phyloP scores from a whole-genome alignment of 2,888 invertebrate genomes.

The Apodemia duryi region DNA sequence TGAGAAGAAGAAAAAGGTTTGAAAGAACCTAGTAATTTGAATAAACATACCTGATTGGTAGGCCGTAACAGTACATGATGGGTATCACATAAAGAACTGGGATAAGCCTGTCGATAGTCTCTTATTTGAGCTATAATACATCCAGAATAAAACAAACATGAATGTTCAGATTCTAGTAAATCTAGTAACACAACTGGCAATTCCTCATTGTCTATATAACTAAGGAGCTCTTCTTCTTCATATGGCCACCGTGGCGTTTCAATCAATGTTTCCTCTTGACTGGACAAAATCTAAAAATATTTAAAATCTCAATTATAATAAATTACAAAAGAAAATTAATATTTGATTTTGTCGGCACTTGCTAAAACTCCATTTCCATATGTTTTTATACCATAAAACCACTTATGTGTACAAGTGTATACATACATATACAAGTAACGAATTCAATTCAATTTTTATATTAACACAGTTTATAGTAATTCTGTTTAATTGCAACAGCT shows the following conservation, averaged over 20 bases:
- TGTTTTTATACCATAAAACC: too few species aligned
- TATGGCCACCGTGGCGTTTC: conserved; percentile 92
- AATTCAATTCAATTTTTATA: not conserved
- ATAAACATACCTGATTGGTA: conserved; percentile 85
- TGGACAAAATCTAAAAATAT: conserved; percentile 36
- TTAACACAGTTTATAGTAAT: conserved; percentile 27
- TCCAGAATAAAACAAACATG: conserved; percentile 93
- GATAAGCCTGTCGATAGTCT: conserved; percentile 91
- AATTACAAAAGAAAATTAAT: too few species aligned
- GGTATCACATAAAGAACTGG: conserved; percentile 87
- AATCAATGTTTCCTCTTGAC: conserved; percentile 82
- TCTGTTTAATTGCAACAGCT: conserved; percentile 22
- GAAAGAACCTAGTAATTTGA: conserved; percentile 22
- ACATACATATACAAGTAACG: too few species aligned
- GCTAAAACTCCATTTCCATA: too few species aligned
- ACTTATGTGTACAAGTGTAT: too few species aligned
- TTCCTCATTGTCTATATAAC: conserved; percentile 94
- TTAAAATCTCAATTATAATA: not conserved
- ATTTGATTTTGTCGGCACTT: conserved; percentile 3
- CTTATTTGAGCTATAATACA: conserved; percentile 95
- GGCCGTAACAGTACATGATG: conserved; percentile 93
- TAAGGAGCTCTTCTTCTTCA: conserved; percentile 92
- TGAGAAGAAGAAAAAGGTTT: not conserved
- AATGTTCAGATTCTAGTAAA: conserved; percentile 89
- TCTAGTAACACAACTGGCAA: conserved; percentile 92